phyloP scores from a whole-genome alignment of 2,888 invertebrate genomes.

The Camponotus fellah region DNA sequence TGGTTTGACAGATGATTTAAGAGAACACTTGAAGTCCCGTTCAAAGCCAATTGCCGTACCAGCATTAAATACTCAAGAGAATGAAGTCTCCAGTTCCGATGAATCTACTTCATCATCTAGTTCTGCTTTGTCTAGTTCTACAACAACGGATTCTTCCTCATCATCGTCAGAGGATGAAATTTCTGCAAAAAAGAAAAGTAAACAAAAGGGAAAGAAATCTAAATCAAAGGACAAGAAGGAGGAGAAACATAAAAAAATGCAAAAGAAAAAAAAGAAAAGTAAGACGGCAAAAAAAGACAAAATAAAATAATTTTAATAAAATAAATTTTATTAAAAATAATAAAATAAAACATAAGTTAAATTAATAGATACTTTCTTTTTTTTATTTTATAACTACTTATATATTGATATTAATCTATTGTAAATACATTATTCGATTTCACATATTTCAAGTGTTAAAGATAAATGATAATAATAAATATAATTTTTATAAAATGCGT shows the following conservation, averaged over 20 bases:
- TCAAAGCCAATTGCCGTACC: slow-evolving; percentile 87
- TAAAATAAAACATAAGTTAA: slow-evolving; percentile 59
- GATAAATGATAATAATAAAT: background rate
- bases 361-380: background rate
- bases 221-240: slow-evolving; percentile 62
- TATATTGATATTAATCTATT: background rate
- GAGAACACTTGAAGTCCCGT: slow-evolving; percentile 94
- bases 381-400: slow-evolving; percentile 8
- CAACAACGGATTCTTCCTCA: slow-evolving; percentile 67
- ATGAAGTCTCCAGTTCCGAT: slow-evolving; percentile 41
- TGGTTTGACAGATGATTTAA: slow-evolving; percentile 96
- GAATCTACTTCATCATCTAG: slow-evolving; percentile 68
- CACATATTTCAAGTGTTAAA: background rate
- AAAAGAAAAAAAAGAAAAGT: slow-evolving; percentile 47
- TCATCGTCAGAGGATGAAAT: slow-evolving; percentile 68
- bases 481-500: background rate
- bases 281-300: slow-evolving; percentile 61
- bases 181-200: slow-evolving; percentile 63
- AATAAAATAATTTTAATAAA: slow-evolving; percentile 70
- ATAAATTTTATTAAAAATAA: too few species aligned
- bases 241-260: slow-evolving; percentile 61
- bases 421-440: slow-evolving; percentile 7
- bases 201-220: slow-evolving; percentile 55
- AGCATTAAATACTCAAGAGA: slow-evolving; percentile 37
- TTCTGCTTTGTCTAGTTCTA: slow-evolving; percentile 66